phyloP scores from a whole-genome alignment of 2,888 invertebrate genomes.

The Spisula subtruncata region DNA sequence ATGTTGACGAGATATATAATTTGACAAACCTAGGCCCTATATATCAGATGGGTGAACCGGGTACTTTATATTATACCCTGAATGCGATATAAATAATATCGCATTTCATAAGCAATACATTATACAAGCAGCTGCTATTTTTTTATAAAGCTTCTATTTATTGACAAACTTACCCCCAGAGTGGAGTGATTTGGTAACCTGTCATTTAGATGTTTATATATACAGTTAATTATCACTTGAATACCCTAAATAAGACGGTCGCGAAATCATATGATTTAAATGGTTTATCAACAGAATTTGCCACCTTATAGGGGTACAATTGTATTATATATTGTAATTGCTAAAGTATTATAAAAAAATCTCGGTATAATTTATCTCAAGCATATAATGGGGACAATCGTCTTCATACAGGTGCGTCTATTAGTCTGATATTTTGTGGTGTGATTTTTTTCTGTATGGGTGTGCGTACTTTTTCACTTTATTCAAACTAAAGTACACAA shows the following conservation, averaged over 20 bases:
- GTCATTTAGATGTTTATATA: neutral
- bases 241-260: neutral
- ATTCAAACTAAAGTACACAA: neutral
- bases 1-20: neutral
- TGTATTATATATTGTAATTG: neutral
- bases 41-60: neutral
- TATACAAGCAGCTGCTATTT: neutral
- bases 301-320: neutral
- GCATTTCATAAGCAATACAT: neutral
- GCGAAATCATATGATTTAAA: neutral
- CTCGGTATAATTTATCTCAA: neutral
- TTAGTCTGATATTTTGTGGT: neutral
- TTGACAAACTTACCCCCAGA: slow-evolving; percentile 9
- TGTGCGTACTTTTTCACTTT: neutral
- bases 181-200: neutral
- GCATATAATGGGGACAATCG: neutral
- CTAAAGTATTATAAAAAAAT: neutral
- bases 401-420: neutral
- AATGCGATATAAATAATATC: neutral
- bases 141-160: neutral
- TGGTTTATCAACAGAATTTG: neutral
- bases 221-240: slow-evolving; percentile 1
- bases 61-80: neutral
- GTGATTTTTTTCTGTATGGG: neutral
- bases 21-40: neutral